phyloP scores from a whole-genome alignment of 2,797 vertebrate species.

The Gymnothorax javanicus region DNA sequence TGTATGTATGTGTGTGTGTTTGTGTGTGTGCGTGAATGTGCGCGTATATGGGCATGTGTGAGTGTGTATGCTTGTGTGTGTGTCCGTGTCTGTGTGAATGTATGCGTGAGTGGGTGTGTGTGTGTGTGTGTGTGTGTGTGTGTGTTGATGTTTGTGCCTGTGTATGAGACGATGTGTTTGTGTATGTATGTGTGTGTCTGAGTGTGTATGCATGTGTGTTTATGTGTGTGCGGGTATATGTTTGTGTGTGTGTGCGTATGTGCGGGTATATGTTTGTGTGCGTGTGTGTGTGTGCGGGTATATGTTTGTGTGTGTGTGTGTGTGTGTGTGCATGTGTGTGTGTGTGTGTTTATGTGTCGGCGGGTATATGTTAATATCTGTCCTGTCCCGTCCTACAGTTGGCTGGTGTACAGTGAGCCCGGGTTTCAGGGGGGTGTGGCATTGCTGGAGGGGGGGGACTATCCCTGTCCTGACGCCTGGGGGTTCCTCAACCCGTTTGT shows the following conservation, averaged over 20 bases:
- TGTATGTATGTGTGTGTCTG: not conserved
- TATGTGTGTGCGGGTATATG: no score
- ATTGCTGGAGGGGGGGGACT: slow-evolving; percentile 88
- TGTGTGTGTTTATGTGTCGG: not conserved
- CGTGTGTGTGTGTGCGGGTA: not conserved
- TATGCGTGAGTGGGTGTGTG: no score
- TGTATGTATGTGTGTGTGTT: slow-evolving; percentile 2
- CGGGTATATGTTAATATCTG: not conserved
- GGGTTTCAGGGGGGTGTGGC: slow-evolving; percentile 83
- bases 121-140: no score
- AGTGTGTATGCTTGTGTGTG: not conserved
- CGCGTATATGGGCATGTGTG: not conserved
- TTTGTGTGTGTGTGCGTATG: no score
- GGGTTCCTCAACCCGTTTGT: slow-evolving; percentile 84
- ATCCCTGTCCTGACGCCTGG: slow-evolving; percentile 86
- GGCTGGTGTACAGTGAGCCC: slow-evolving; percentile 90
- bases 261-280: not conserved
- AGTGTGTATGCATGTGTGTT: no score
- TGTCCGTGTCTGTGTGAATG: no score
- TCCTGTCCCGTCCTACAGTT: slow-evolving; percentile 67
- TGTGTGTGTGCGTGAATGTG: not conserved
- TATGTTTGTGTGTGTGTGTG: slow-evolving; percentile 1
- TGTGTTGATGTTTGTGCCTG: no score
- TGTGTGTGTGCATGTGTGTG: slow-evolving; percentile 4
- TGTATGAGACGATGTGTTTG: no score